Evolutionary conservation across 2,797 vertebrate species (phyloP), one percentile per base, ranked within the genome.

Genomic region (Acanthiza pusilla): DNA sequence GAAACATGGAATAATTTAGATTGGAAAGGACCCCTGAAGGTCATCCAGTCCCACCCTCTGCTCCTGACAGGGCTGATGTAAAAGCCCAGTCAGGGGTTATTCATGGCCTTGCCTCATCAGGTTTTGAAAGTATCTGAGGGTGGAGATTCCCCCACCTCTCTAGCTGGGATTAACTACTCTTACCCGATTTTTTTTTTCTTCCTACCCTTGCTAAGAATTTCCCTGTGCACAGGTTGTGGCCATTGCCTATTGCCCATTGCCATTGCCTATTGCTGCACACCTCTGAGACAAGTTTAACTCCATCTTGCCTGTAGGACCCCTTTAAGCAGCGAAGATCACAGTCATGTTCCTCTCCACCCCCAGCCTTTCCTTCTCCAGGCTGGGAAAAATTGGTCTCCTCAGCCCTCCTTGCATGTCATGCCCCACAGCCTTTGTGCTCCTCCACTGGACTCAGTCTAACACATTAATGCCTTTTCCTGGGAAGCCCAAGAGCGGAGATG

Each of bases 1-100:
- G 95, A 88, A 62, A 43, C 77, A 50, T 29, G 67, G 70, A 86
- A 91, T 88, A 94, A 91, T 93, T 93, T 91, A 95, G 67, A 53
- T 70, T 91, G 86, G 85, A 94, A 95, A 93, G 61, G 42, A 95
- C 83, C 90, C 53, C 60, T 82, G 45, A 76, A 96, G 88, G 85
- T 95, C 67, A 73, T 73, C 53, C 54, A 87, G 55, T 73, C 80
- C 80, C 85, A 82, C 55, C 62, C 9, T 65, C 47, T 91, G 61
- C 71, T 91, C 63, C 50, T 84, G 77, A 76, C 66, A 88, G 62
- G 48, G 48, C 10, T 78, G 51, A 73, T 51, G 88, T 81, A 74
- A 93, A 92, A 95, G 36, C 38, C 76, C 90, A 66, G 86, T 75
- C 38, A 38, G 79, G 88, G 36, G 23, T 78, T 87, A 70, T 73